Percentiles rank a stretch among this genome's conserved stretches.
phyloP scores from a whole-genome alignment of 1,140 invertebrate species.

The Pararge aegeria region DNA sequence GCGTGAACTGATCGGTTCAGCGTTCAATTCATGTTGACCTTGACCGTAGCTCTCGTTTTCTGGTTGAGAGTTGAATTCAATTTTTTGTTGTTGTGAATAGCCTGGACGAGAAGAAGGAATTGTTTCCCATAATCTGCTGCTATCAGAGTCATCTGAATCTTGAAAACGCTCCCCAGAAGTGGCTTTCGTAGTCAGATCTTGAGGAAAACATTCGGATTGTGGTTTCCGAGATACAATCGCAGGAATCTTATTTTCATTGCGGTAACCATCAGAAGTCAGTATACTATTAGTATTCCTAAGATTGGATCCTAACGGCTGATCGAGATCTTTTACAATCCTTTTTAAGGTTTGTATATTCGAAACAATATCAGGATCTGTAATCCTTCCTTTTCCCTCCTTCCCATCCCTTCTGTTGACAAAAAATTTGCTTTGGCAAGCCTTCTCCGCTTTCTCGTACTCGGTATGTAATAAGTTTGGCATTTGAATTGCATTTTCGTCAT shows the following conservation, averaged over 20 bases:
- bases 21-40: neutral
- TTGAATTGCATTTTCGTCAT: no score
- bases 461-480: no score
- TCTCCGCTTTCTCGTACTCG: no score
- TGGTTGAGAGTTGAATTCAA: neutral
- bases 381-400: no score
- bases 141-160: neutral
- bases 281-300: neutral
- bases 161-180: neutral
- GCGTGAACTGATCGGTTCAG: no score
- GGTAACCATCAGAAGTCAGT: neutral
- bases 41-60: neutral
- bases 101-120: neutral
- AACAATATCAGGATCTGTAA: neutral
- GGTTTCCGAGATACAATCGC: no score
- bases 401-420: no score
- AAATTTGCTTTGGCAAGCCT: neutral
- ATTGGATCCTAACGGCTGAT: neutral
- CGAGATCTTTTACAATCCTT: no score
- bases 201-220: neutral
- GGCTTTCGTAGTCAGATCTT: neutral
- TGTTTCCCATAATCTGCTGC: neutral
- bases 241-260: no score
- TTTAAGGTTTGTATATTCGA: no score
- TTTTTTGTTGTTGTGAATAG: neutral